Conservation (phyloP, 2,888 invertebrate genomes). For the Nomada fabriciana region DNA sequence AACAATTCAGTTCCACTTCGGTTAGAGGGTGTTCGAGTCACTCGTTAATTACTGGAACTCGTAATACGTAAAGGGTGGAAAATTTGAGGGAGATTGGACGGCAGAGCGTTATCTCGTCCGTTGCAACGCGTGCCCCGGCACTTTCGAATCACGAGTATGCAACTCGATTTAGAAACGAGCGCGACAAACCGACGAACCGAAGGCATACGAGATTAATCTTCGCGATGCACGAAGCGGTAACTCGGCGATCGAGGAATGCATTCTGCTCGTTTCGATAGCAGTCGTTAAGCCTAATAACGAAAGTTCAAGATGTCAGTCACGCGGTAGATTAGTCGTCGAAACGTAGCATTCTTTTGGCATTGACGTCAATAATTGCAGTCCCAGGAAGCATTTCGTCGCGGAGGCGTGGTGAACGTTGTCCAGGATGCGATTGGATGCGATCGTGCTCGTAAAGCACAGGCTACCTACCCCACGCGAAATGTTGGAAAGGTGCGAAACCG, state of each 20-base stretch:
- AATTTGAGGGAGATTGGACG: background rate
- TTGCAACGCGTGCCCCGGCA: constrained; percentile 12
- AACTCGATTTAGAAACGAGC: constrained; percentile 34
- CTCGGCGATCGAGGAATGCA: background rate
- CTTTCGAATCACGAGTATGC: constrained; percentile 25
- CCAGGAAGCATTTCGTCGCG: background rate
- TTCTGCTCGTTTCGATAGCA: background rate
- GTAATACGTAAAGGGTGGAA: background rate
- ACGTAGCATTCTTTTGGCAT: constrained; percentile 24
- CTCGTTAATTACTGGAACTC: background rate
- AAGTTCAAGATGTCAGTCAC: constrained; percentile 44
- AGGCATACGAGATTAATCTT: constrained; percentile 22
- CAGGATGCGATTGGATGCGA: background rate
- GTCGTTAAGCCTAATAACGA: constrained; percentile 35
- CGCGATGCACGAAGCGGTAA: constrained; percentile 9
- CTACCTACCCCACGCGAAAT: background rate
- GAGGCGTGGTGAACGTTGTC: constrained; percentile 31
- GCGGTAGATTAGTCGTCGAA: constrained; percentile 36
- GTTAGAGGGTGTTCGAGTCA: too few species aligned
- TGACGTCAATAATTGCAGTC: constrained; percentile 23
- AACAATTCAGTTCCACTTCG: background rate
- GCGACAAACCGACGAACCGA: constrained; percentile 32
- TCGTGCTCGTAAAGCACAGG: background rate
- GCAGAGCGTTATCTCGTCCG: background rate
- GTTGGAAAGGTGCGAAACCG: constrained; percentile 12